phyloP scores from a whole-genome alignment of 2,797 vertebrate species.

The Phoeniculus purpureus region DNA sequence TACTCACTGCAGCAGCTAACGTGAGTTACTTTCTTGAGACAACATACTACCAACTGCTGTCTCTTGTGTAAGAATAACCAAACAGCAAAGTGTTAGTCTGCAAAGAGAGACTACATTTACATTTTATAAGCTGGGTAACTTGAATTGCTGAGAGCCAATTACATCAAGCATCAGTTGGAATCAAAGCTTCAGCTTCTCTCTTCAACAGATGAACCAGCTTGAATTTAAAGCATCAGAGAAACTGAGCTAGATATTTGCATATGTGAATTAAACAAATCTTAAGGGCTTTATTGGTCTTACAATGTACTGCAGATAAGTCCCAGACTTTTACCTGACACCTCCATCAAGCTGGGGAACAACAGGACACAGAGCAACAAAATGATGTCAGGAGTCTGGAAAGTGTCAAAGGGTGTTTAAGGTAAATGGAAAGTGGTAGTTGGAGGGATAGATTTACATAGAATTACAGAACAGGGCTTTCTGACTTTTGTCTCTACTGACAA shows the following conservation, averaged over 20 bases:
- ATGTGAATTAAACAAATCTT: neutral
- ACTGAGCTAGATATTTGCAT: neutral
- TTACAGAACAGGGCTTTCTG: slow-evolving; percentile 13
- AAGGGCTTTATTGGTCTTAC: neutral
- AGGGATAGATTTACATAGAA: slow-evolving; percentile 12
- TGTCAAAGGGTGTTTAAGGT: neutral
- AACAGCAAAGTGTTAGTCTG: neutral
- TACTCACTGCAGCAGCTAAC: neutral
- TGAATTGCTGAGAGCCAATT: slow-evolving; percentile 48
- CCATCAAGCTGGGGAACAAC: neutral
- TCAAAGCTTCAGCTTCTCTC: slow-evolving; percentile 13
- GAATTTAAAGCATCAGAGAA: slow-evolving; percentile 50
- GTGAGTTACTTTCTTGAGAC: neutral
- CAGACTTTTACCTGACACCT: slow-evolving; percentile 14
- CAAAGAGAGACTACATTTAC: slow-evolving; percentile 8
- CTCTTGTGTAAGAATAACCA: neutral
- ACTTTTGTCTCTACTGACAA: slow-evolving; percentile 43
- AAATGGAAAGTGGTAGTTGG: neutral
- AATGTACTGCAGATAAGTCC: neutral
- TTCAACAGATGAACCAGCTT: neutral
- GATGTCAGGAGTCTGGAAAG: neutral
- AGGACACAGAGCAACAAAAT: neutral
- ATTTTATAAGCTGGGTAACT: slow-evolving; percentile 27
- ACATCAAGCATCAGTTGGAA: slow-evolving; percentile 32
- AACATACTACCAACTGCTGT: neutral